Base-by-base conservation (phyloP, 2,888 invertebrate genomes). In the Cylindroiulus punctatus region DNA sequence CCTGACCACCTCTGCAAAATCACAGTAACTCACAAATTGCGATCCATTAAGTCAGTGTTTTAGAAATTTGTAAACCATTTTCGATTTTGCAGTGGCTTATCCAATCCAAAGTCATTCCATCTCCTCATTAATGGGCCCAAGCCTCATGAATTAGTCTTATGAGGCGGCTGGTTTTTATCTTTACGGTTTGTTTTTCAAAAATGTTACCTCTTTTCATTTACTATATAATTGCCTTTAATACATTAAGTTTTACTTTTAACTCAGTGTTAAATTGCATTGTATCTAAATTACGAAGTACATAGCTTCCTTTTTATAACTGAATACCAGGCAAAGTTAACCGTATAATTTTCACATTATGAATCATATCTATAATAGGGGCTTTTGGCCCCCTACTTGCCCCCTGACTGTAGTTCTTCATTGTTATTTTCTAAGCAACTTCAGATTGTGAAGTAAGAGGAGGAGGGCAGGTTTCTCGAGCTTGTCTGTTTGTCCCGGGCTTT, bases 71-170 rank as follows among this genome's bases (percentile, higher is more conserved):
- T 4, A 47, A 47, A 47, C 0, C 10, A 47, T 47, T 47, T 17
- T 22, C 19, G 57, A 57, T 57, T 57, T 57, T 57, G 57, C 57
- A 57, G 57, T 57, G 57, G 57, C 19, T 57, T 57, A 57, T n/a
- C n/a, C n/a, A 57, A 57, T 57, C 57, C 57, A 57, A 57, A 12
- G 57, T 57, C 57, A 57, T 57, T 57, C 57, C 57, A 57, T 57
- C 57, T n/a, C 22, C 57, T 57, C 22, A 57, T 57, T 57, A 22
- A 57, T 57, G 57, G 57, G 57, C 57, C 57, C 57, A 57, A 57
- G 57, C 19, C 57, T 57, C 57, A 22, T 57, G 57, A 57, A 57
- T 57, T 57, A 57, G 57, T 57, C 57, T 57, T 57, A 57, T 22
- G 57, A 57, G 57, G 7, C 57, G 36, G 36, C 36, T 36, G 36